phyloP scores from a whole-genome alignment of 2,888 invertebrate genomes.

The Cephus runcator region DNA sequence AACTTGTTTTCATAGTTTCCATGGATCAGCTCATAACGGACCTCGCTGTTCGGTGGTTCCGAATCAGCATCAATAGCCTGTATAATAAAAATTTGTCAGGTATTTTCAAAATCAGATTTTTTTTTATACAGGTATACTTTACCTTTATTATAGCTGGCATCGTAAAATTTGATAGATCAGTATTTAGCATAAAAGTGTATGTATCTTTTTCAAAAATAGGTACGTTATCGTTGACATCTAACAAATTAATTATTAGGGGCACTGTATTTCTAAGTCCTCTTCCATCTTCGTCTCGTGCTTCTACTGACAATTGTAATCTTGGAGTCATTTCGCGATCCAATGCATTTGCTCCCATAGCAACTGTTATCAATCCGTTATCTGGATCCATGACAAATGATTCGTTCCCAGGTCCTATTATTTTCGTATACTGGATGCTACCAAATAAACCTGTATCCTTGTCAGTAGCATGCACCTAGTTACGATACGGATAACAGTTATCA shows the following conservation, averaged over 20 bases:
- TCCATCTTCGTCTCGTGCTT: conserved; percentile 89
- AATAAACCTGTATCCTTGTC: conserved; percentile 84
- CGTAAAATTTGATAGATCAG: conserved; percentile 80
- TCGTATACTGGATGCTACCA: conserved; percentile 82
- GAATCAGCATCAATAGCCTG: conserved; percentile 85
- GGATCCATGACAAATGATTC: conserved; percentile 83
- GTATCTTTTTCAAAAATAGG: conserved; percentile 83
- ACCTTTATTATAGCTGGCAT: conserved; percentile 80
- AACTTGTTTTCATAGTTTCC: conserved; percentile 83
- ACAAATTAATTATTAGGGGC: conserved; percentile 78
- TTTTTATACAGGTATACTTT: neutral
- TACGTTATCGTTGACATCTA: conserved; percentile 86
- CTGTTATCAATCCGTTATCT: conserved; percentile 81
- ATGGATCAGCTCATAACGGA: conserved; percentile 84
- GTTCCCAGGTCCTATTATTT: conserved; percentile 80
- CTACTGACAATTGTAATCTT: conserved; percentile 82
- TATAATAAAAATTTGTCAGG: conserved; percentile 13
- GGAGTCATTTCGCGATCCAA: conserved; percentile 87
- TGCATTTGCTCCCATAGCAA: conserved; percentile 76
- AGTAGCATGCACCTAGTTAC: conserved; percentile 76
- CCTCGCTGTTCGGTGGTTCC: conserved; percentile 85
- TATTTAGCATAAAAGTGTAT: conserved; percentile 84
- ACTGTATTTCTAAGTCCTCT: conserved; percentile 80
- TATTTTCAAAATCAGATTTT: neutral
- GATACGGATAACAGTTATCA: neutral